Evolutionary conservation across 2,113 vertebrate genomes (phyloP).

Genomic region (Alectura lathami): DNA sequence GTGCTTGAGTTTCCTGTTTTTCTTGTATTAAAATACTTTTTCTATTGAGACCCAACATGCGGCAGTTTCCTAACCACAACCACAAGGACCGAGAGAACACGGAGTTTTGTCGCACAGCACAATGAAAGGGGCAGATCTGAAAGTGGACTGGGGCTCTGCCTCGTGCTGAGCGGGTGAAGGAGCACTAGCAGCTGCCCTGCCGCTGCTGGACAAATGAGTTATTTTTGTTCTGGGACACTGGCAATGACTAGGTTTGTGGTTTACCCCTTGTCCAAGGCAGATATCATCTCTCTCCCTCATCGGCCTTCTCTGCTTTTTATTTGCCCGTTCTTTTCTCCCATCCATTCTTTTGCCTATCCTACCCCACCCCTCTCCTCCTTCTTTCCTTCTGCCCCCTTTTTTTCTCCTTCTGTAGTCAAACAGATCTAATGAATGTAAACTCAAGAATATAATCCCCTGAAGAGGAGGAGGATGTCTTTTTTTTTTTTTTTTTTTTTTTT

Average conservation of each 20-base stretch:
- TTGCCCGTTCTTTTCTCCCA: background rate
- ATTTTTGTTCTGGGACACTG: slow-evolving; percentile 34
- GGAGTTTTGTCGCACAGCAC: background rate
- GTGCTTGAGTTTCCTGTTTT: slow-evolving; percentile 73
- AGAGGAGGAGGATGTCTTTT: background rate
- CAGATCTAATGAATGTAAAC: background rate
- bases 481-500: slow-evolving; percentile 37
- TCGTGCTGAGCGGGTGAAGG: background rate
- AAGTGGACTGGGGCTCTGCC: background rate
- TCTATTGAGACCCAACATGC: slow-evolving; percentile 61
- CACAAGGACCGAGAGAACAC: slow-evolving; percentile 44
- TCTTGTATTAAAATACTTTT: slow-evolving; percentile 71
- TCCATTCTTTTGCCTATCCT: background rate
- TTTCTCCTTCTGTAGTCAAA: slow-evolving; percentile 1
- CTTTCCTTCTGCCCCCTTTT: background rate
- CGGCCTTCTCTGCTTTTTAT: background rate
- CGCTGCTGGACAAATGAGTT: background rate
- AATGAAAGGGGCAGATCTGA: background rate
- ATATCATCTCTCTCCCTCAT: slow-evolving; percentile 27
- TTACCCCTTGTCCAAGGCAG: slow-evolving; percentile 11
- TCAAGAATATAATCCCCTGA: background rate
- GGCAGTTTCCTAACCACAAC: slow-evolving; percentile 62
- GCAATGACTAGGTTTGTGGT: slow-evolving; percentile 22
- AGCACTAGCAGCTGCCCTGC: background rate
- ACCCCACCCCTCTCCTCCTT: background rate